Conservation (phyloP, 1,140 invertebrate species). For the Nilaparvata lugens region DNA sequence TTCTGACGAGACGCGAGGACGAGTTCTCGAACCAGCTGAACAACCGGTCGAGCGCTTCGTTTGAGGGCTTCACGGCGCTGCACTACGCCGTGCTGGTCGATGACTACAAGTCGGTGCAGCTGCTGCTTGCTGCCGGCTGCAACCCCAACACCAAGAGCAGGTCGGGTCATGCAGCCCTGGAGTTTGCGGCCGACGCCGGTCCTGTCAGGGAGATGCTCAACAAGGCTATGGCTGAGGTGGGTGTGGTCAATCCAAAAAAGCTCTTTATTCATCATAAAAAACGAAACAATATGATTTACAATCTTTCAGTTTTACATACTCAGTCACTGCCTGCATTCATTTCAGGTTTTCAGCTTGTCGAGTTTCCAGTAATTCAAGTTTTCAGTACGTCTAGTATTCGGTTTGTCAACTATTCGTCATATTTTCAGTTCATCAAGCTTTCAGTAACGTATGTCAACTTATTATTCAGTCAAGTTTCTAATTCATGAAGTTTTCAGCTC, state of each 20-base stretch:
- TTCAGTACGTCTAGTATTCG: no score
- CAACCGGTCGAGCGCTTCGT: conserved; percentile 41
- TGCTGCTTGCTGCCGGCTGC: conserved; percentile 54
- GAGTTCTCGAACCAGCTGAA: conserved; percentile 72
- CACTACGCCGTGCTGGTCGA: conserved; percentile 82
- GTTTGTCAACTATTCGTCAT: no score
- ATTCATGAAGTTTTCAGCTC: no score
- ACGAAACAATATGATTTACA: no score
- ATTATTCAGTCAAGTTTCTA: no score
- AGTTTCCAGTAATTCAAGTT: no score
- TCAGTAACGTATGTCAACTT: no score
- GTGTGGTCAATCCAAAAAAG: conserved; percentile 6
- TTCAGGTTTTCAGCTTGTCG: no score
- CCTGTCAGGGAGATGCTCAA: conserved; percentile 16
- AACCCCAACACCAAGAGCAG: conserved; percentile 68
- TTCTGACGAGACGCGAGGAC: conserved; percentile 58
- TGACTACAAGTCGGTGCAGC: conserved; percentile 47
- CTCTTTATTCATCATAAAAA: background rate
- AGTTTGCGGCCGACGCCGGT: conserved; percentile 53
- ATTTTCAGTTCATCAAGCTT: no score
- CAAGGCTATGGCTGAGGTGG: conserved; percentile 12
- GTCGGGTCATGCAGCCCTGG: conserved; percentile 63
- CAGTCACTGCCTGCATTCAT: no score
- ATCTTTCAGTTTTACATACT: no score
- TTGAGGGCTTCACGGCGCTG: conserved; percentile 77